Evolutionary conservation across 2,888 invertebrate genomes (phyloP), one percentile per base, ranked within the genome.

Genomic region (Eudasyphora cyanicolor): DNA sequence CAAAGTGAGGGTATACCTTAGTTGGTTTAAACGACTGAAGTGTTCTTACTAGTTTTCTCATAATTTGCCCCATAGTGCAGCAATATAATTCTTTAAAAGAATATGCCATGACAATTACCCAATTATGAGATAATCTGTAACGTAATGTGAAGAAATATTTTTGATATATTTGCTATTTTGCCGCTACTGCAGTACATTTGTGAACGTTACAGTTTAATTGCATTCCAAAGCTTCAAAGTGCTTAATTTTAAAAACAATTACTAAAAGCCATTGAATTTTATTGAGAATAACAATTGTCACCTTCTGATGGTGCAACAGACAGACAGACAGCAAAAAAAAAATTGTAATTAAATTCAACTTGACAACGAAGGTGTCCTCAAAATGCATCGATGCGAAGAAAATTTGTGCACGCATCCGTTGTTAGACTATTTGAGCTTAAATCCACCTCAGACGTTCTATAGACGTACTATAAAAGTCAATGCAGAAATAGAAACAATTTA

Each of bases 361-460:
- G 27, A 76, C 67, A 81, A 83, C 69, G 79, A 74, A 80, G 82
- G 76, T 84, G 86, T 84, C 77, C 88, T 82, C 86, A 84, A 88
- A 89, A 87, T 42, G 85, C 88, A 81, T 64, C 86, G 87, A 89
- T 79, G 87, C 90, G 87, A n/a, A 77, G 79, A 87, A 89, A 80
- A 73, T 75, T 76, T 69, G 71, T 77, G 85, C 87, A 3, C 10
- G 88, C 88, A 89, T 85, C 86, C 62, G 79, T 35, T 84, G 35
- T 0, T 35, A 67, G 32, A 24, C 32, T 27, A n/a, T 21, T 45
- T 12, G 64, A n/a, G 0, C 35, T 21, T 67, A 75, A 73, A 24
- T 75, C 51, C 70, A 78, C n/a, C n/a, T n/a, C n/a, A n/a, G n/a
- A n/a, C n/a, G n/a, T n/a, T n/a, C n/a, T n/a, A n/a, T n/a, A n/a